Evolutionary conservation across 1,140 invertebrate genomes (phyloP), one percentile per base, ranked within the genome.

Genomic region (Brachystomella parvula): DNA sequence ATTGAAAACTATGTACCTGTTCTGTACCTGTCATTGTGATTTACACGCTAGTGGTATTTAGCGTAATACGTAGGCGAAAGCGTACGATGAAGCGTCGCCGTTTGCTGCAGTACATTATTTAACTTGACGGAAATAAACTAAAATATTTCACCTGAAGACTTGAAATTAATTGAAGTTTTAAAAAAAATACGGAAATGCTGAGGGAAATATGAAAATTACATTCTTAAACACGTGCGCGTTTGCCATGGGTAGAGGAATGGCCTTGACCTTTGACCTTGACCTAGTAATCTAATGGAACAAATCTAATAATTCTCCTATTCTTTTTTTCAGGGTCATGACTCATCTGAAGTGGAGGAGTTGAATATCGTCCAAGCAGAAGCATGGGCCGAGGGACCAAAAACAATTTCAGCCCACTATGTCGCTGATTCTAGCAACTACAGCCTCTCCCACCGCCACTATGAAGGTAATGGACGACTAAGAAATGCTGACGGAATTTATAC

Each of bases 381-480:
- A 1, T 73, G 62, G 61, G 63, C 66, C 19, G 72, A 73, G 61
- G 65, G 67, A 15, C 72, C 67, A 32, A 59, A 61, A 39, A 39
- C 69, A 1, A 30, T 67, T 9, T 66, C 69, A 26, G 71, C 66
- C 24, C 71, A 73, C 29, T 70, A 62, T 53, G 69, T 70, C 28
- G 71, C 66, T 9, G 66, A 73, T 47, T 59, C 64, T 9, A 64
- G 64, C 1, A 73, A 73, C 39, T 71, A 66, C 29, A 71, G 69
- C 26, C 65, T 65, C 0, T 17, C 64, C 17, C 72, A 73, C 39
- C 59, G 67, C 53, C 64, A 73, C 39, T 73, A 73, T 47, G 67
- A 69, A 73, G 81, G 79, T 26, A 82, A 83, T 69, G 82, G 82
- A 0, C 77, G 78, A 63, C 74, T 81, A 0, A 75, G 76, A 59